Conservation (phyloP, 2,888 invertebrate species). For the Platycnemis pennipes region DNA sequence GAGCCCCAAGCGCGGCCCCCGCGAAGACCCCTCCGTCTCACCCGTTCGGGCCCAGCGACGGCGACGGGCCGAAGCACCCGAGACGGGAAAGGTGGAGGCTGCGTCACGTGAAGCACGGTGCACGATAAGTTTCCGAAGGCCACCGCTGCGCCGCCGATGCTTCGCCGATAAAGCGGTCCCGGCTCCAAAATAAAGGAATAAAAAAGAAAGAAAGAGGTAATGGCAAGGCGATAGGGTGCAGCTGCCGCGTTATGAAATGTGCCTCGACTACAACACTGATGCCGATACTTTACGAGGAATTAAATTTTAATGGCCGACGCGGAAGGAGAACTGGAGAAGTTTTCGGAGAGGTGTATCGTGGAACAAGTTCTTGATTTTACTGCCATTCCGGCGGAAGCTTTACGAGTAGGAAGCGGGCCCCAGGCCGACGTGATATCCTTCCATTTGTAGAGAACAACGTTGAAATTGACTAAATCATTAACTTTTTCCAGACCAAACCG, state of each 20-base stretch:
- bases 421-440: background rate
- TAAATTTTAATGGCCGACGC: conserved; percentile 2
- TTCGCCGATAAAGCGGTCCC: background rate
- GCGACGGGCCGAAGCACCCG: no score
- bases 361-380: conserved; percentile 3
- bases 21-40: background rate
- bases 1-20: background rate
- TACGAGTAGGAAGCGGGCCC: background rate
- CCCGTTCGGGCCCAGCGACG: background rate
- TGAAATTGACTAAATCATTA: background rate
- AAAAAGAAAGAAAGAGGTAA: background rate
- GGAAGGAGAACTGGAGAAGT: background rate
- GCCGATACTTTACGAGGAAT: conserved; percentile 28
- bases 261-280: background rate
- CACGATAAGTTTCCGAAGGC: background rate
- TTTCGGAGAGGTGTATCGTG: background rate
- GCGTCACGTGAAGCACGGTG: background rate
- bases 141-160: background rate
- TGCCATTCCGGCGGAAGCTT: background rate
- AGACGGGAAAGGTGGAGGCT: no score
- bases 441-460: background rate
- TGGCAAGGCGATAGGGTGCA: background rate
- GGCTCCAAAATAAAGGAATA: background rate
- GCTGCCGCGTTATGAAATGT: background rate
- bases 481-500: no score